Evolutionary conservation across 2,888 invertebrate genomes (phyloP).

Genomic region (Strigamia maritima): DNA sequence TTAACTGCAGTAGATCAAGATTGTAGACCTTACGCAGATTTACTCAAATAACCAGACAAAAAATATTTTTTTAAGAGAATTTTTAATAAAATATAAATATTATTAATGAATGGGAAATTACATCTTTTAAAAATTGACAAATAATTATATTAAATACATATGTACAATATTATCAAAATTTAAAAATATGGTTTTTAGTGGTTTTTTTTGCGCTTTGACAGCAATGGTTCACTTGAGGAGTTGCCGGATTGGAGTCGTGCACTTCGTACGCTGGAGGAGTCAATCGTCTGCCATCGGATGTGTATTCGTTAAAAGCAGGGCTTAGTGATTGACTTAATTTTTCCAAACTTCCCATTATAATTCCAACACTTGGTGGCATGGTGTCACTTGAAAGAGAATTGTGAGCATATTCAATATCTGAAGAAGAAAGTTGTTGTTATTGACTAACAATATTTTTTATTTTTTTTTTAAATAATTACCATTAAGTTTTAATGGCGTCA

Average conservation of each 20-base stretch:
- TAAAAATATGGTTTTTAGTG: neutral
- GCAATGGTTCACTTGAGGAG: neutral
- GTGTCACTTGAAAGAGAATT: neutral
- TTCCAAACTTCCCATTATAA: neutral
- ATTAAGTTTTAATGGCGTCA: neutral
- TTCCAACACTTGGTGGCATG: neutral
- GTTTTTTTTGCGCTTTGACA: neutral
- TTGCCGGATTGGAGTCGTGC: neutral
- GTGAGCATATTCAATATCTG: neutral
- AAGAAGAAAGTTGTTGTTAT: neutral
- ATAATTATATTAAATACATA: neutral
- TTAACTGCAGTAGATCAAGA: too few species aligned
- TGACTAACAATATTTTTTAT: neutral
- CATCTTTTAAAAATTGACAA: neutral
- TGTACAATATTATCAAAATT: neutral
- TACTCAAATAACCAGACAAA: too few species aligned
- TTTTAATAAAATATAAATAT: neutral
- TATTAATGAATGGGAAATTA: neutral
- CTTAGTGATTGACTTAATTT: neutral
- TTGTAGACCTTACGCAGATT: too few species aligned
- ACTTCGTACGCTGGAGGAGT: conserved; percentile 9
- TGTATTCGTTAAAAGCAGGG: neutral
- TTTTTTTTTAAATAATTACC: neutral
- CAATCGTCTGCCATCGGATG: neutral
- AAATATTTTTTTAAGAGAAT: too few species aligned